Base-by-base conservation (phyloP, 2,888 invertebrate species). In the Eristalis pertinax region DNA sequence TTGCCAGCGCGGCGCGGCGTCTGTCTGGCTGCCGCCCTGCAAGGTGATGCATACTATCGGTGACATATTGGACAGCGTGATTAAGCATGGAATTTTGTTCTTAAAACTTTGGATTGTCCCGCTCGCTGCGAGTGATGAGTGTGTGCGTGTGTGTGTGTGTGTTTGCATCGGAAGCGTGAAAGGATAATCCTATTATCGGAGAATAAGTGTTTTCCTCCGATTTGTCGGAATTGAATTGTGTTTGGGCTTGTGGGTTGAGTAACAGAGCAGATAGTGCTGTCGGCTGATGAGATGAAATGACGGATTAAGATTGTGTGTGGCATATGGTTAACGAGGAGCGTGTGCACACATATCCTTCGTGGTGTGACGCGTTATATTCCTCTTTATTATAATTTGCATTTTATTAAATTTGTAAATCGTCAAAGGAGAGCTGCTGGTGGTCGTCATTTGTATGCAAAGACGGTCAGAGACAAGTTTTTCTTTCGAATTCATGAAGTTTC, bases 21-120 rank as follows among this genome's bases (percentile, higher is more conserved):
- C 73, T 67, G 70, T 80, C 56, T 65, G 10, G 1, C 56, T 65
- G 10, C 1, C 32, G 32, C 29, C 64, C 62, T 43, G 69, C 64
- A 84, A 86, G 85, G 82, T 82, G 85, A 76, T 76, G 79, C 62
- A 29, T n/a, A 62, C 56, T 79, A 79, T 79, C 69, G 56, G 88
- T 84, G 87, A 86, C 90, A 90, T 89, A 90, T 90, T 90, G 90
- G 88, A 88, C 83, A 72, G 75, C 89, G 90, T 90, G 90, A 89
- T 89, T 89, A 89, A 77, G 83, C 86, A 83, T 88, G 72, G 89
- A 64, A 89, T 89, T 89, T 85, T 89, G 84, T 82, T 88, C 89
- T 90, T 89, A 90, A 88, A 84, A 70, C 84, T 84, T 64, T 82
- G 83, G 67, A 84, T 87, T 77, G 75, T 83, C 67, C 58, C 73